Conservation (phyloP, 2,113 vertebrate genomes). For the Pterocles gutturalis region DNA sequence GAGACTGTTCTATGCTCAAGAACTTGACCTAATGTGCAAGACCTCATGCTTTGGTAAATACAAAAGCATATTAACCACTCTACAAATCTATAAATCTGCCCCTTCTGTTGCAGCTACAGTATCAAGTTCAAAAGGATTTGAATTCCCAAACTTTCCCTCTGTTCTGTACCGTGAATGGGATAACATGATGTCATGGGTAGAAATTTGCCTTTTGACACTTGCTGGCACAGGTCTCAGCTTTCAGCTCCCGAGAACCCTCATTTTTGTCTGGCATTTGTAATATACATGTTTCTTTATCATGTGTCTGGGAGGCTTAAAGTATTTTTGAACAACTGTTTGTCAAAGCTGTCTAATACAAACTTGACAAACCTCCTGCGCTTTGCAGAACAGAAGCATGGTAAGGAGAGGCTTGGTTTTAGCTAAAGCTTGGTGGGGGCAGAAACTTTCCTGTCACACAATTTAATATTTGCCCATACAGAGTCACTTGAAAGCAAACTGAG, state of each 20-base stretch:
- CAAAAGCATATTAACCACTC: constrained; percentile 5
- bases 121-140: constrained; percentile 61
- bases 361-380: constrained; percentile 41
- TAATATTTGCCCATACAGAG: constrained; percentile 28
- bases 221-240: constrained; percentile 52
- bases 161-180: constrained; percentile 54
- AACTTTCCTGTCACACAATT: background rate
- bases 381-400: constrained; percentile 43
- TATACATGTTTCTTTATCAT: constrained; percentile 60
- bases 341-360: constrained; percentile 56
- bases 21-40: background rate
- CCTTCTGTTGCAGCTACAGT: constrained; percentile 36
- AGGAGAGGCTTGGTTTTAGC: constrained; percentile 26
- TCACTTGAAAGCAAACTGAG: constrained; percentile 60
- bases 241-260: constrained; percentile 46
- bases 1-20: background rate
- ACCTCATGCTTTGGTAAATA: background rate
- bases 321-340: constrained; percentile 49
- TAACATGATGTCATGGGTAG: constrained; percentile 61
- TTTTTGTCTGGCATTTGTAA: constrained; percentile 62
- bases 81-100: constrained; percentile 55
- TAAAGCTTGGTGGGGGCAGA: constrained; percentile 49
- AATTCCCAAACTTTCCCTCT: constrained; percentile 59
- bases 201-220: constrained; percentile 66
- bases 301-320: constrained; percentile 57